Conservation (phyloP, 1,140 invertebrate genomes). For the Vanessa atalanta region DNA sequence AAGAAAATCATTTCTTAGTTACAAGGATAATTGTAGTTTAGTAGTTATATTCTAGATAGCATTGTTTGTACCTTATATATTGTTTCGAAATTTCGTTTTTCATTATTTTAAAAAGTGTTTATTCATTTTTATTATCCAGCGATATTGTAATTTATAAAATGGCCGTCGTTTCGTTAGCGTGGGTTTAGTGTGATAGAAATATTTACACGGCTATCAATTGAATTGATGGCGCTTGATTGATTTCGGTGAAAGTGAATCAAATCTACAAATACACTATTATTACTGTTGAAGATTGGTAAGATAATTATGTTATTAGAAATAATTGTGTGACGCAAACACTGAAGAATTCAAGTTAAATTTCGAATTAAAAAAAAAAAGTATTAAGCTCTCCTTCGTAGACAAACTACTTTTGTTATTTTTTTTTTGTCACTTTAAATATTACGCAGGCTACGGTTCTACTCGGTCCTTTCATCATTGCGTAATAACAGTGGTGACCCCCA, state of each 20-base stretch:
- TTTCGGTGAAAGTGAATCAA: background rate
- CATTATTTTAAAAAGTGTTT: background rate
- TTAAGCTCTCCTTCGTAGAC: background rate
- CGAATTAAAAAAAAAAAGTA: background rate
- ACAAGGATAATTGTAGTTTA: conserved; percentile 50
- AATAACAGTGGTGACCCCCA: conserved; percentile 52
- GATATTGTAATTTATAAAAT: background rate
- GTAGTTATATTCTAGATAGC: conserved; percentile 21
- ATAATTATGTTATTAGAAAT: too few relatives aligned
- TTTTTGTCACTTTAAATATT: background rate
- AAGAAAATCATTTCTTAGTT: conserved; percentile 57
- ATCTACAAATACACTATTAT: background rate
- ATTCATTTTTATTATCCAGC: background rate
- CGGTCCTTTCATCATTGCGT: conserved; percentile 40
- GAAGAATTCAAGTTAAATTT: too few relatives aligned
- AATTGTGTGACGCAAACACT: too few relatives aligned
- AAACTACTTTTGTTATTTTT: background rate
- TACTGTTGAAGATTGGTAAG: background rate
- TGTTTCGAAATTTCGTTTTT: background rate
- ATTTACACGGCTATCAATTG: background rate
- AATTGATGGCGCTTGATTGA: background rate
- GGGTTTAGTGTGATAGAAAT: background rate
- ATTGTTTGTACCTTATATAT: conserved; percentile 9
- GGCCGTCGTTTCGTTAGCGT: background rate
- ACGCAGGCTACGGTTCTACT: conserved; percentile 30